These are phyloP conservation scores for Formica aserva DNA, from an alignment of 2,888 invertebrate species.

Conservation along the genomic window DNA sequence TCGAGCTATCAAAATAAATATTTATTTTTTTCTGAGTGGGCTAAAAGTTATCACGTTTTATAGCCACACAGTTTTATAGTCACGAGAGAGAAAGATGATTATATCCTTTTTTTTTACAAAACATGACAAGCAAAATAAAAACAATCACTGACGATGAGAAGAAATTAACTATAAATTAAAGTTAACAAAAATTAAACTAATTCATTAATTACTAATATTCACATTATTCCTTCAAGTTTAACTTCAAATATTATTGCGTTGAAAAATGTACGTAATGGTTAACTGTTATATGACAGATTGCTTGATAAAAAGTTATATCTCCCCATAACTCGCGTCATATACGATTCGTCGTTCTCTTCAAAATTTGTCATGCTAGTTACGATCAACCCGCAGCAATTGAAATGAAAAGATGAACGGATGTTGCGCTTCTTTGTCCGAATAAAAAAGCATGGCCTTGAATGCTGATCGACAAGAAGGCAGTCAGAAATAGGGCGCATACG, in stretches of 20 bases:
- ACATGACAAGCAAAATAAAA: neutral
- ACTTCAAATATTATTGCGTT: neutral
- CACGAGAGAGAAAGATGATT: neutral
- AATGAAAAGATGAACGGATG: conserved; percentile 9
- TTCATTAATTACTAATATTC: neutral
- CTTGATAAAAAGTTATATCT: neutral
- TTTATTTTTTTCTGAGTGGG: neutral
- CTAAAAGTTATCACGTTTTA: neutral
- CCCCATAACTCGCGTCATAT: neutral
- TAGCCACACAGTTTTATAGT: neutral
- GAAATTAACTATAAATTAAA: neutral
- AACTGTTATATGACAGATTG: neutral
- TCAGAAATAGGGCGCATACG: neutral
- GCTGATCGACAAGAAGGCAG: neutral
- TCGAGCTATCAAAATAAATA: neutral
- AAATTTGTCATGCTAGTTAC: neutral
- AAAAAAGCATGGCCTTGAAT: conserved; percentile 37
- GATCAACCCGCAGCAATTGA: neutral
- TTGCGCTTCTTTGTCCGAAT: conserved; percentile 30
- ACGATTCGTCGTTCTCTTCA: neutral
- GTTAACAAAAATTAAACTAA: neutral
- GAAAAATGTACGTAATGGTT: neutral
- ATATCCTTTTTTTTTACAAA: neutral
- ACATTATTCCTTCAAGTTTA: neutral
- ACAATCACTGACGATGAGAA: neutral